phyloP scores from a whole-genome alignment of 2,797 vertebrate genomes.

The Apodemus agrarius region DNA sequence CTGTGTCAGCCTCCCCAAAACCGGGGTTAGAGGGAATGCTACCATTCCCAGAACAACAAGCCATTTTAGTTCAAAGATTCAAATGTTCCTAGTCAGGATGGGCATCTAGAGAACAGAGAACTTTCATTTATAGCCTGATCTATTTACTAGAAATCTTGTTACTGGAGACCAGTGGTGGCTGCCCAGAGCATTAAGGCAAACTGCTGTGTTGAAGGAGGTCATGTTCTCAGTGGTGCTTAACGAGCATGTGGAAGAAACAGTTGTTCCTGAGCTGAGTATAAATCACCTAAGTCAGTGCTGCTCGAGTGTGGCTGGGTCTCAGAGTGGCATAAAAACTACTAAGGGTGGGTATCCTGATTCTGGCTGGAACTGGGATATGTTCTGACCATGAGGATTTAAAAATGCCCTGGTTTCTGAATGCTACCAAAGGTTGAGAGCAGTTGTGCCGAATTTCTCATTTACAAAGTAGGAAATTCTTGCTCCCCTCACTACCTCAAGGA shows the following conservation, averaged over 20 bases:
- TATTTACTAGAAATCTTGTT: constrained; percentile 75
- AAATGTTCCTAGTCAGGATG: constrained; percentile 69
- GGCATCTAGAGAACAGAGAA: constrained; percentile 37
- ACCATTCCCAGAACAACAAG: background rate
- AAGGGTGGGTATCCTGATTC: background rate
- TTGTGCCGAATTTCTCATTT: constrained; percentile 35
- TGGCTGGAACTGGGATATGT: constrained; percentile 10
- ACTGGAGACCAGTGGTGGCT: constrained; percentile 83
- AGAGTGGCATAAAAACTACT: background rate
- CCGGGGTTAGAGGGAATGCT: background rate
- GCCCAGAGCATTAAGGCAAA: constrained; percentile 84
- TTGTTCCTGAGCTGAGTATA: background rate
- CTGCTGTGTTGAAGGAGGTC: constrained; percentile 70
- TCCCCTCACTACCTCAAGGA: constrained; percentile 69
- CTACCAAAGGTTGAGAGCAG: constrained; percentile 37
- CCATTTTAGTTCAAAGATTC: constrained; percentile 68
- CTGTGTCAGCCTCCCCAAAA: background rate
- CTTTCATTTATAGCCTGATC: constrained; percentile 81
- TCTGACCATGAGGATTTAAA: constrained; percentile 21
- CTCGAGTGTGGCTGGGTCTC: constrained; percentile 14
- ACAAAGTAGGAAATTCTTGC: constrained; percentile 45
- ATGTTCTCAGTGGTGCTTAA: constrained; percentile 49
- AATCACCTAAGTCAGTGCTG: constrained; percentile 17
- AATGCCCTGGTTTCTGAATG: constrained; percentile 23
- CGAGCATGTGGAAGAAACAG: constrained; percentile 12